phyloP scores from a whole-genome alignment of 2,888 invertebrate genomes.

The Tenthredo scrophulariae region DNA sequence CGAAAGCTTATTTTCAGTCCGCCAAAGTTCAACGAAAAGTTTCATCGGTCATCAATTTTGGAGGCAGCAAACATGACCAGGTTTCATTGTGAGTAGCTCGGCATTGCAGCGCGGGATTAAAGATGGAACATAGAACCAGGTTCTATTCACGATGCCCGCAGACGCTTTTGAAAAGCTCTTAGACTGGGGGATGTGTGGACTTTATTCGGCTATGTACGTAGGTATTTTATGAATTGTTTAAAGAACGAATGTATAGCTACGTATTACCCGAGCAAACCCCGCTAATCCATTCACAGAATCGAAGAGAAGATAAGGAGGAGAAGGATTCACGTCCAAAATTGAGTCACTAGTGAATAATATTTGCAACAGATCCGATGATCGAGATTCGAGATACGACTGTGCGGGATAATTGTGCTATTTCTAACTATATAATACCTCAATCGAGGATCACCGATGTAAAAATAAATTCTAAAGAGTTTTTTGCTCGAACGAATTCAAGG shows the following conservation, averaged over 20 bases:
- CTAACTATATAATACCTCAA: not conserved
- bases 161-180: conserved; percentile 32
- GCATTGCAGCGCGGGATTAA: conserved; percentile 3
- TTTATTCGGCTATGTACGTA: not conserved
- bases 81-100: conserved; percentile 24
- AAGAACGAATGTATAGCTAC: not conserved
- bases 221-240: not conserved
- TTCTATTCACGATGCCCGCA: conserved; percentile 21
- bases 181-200: conserved; percentile 2
- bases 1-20: not conserved
- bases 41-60: conserved; percentile 16
- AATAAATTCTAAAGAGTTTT: not conserved
- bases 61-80: conserved; percentile 12
- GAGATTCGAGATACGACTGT: not conserved
- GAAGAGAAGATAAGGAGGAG: not conserved
- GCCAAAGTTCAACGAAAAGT: conserved; percentile 15
- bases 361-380: not conserved
- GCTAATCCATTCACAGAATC: not conserved
- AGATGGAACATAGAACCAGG: conserved; percentile 4
- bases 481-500: not conserved
- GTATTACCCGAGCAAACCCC: not conserved
- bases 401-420: not conserved
- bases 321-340: not conserved
- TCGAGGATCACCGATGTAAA: not conserved
- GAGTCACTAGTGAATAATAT: not conserved